Evolutionary conservation across 2,797 vertebrate species (phyloP), one percentile per base, ranked within the genome.

Genomic region (Dendrocincla tyrannina): DNA sequence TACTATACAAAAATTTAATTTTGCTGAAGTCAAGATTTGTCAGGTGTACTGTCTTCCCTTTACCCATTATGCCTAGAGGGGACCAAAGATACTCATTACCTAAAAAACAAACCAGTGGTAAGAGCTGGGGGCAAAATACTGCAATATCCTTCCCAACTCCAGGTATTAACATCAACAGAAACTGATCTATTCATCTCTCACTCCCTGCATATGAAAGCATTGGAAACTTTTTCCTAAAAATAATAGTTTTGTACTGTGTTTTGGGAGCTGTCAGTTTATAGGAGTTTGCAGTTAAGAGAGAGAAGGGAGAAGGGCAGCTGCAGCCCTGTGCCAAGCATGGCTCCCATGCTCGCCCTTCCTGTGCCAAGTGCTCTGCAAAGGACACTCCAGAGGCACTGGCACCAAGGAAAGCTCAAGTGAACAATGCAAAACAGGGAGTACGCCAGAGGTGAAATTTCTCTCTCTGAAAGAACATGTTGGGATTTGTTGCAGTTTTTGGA

Each of bases 181-280:
- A 30, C 13, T 0, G 2, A 56, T 47, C 49, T 18, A 35, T 33
- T 90, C n/a, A 67, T 50, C 22, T 56, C 24, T 64, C 0, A 0
- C 41, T 63, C 35, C 25, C 52, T 67, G 44, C 44, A 4, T 2
- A 60, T 7, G 28, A n/a, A 25, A 79, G 73, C 17, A 62, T 0
- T 3, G 10, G 55, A 76, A 85, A 66, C 7, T 19, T 39, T 23
- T 35, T 32, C 68, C 30, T 52, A 42, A 85, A 80, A 83, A 13
- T 9, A 59, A 44, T 3, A 32, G 32, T 2, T 4, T 42, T 74
- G 41, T 59, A 24, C 30, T 13, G 16, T 19, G 35, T 23, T 56
- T 46, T 33, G 60, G 42, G 30, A 94, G 37, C 47, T 30, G 49
- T 24, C 59, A 47, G 59, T 15, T 86, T 27, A 33, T 2, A n/a